phyloP scores from a whole-genome alignment of 1,140 invertebrate genomes.

The Agrypnia vestita region DNA sequence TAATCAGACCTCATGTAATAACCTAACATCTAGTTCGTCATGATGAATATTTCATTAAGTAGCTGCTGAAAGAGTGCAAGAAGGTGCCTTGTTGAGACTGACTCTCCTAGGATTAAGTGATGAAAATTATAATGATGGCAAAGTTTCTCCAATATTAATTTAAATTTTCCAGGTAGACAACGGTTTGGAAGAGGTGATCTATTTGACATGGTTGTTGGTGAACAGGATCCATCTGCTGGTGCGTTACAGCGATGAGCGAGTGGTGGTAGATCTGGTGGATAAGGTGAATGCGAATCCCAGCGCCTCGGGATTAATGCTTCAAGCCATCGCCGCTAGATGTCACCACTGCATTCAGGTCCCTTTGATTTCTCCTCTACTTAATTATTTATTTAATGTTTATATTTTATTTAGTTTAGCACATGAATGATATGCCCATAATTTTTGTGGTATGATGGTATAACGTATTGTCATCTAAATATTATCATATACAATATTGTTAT shows the following conservation, averaged over 20 bases:
- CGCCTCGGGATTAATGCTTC: constrained; percentile 81
- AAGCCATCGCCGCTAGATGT: constrained; percentile 78
- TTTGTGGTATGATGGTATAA: too few species aligned
- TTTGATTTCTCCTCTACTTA: neutral
- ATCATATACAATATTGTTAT: too few species aligned
- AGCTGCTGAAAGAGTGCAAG: neutral
- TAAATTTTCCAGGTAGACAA: constrained; percentile 67
- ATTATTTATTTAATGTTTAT: neutral
- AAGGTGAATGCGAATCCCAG: constrained; percentile 71
- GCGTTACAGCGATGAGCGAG: constrained; percentile 63
- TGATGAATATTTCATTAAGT: too few species aligned
- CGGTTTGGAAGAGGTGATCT: constrained; percentile 79
- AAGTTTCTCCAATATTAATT: neutral
- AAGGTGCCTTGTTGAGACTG: too few species aligned
- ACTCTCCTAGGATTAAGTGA: neutral
- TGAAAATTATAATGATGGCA: neutral
- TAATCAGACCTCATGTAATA: too few species aligned
- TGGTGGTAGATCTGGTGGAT: constrained; percentile 63
- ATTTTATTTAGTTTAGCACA: too few species aligned
- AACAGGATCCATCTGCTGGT: constrained; percentile 82
- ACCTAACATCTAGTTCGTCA: too few species aligned
- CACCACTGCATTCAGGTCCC: constrained; percentile 67
- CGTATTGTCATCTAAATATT: too few species aligned
- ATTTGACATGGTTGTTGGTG: constrained; percentile 84
- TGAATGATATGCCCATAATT: too few species aligned